Evolutionary conservation across 1,140 invertebrate genomes (phyloP), one percentile per base, ranked within the genome.

Genomic region (Diorhabda elongata): DNA sequence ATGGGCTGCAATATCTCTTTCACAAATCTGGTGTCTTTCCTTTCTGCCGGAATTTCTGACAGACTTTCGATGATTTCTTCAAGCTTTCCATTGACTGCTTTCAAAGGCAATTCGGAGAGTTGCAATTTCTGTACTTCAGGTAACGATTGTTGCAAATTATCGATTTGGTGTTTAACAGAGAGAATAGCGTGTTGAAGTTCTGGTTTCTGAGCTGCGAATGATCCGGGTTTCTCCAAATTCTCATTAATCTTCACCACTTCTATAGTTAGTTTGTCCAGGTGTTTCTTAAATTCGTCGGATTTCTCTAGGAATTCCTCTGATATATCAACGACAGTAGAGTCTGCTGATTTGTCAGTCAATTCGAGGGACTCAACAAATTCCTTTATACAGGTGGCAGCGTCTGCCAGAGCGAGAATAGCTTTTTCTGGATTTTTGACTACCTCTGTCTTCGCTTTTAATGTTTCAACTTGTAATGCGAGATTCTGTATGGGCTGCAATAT

Each of bases 231-330:
- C n/a, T 62, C 58, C 9, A 64, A 0, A 6, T 52, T 56, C 60
- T 60, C 58, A 58, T 65, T 70, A 41, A 70, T 45, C 57, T 68
- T 44, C 8, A 73, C 67, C 41, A 73, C n/a, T 45, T 71, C 47
- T 5, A 58, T 47, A 44, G 68, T 61, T 26, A 74, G 56, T 63
- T 66, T 57, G 4, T 52, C n/a, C 4, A 52, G 47, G 6, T 52
- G 2, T 3, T 52, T 3, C n/a, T 52, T 52, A 4, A 52, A 6
- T 8, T n/a, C 4, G 4, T 4, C 47, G 6, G 47, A 0, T n/a
- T 52, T 52, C 2, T 52, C 47, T 2, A 52, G 2, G n/a, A 52
- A 3, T 8, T 52, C 47, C 6, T 6, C 47, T 52, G 47, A 52
- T 2, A 52, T n/a, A 52, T 52, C 47, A 6, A 4, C n/a, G n/a